phyloP scores from a whole-genome alignment of 2,797 vertebrate species.

The Pyrocephalus nanus region DNA sequence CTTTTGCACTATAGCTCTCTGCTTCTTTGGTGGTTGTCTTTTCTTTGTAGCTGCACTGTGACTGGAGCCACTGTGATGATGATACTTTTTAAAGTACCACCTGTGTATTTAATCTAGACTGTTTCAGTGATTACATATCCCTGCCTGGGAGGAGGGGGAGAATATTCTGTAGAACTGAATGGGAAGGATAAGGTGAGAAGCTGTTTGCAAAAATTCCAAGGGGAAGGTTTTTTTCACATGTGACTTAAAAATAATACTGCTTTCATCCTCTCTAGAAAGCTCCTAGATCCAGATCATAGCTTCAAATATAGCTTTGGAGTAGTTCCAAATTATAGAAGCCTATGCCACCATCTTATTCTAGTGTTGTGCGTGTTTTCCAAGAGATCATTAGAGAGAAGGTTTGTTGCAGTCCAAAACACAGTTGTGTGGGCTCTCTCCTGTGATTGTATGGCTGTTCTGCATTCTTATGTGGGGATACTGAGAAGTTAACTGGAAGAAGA shows the following conservation, averaged over 20 bases:
- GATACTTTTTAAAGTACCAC: background rate
- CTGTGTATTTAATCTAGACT: background rate
- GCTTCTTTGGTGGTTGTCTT: background rate
- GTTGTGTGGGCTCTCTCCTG: background rate
- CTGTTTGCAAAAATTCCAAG: background rate
- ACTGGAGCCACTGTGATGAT: background rate
- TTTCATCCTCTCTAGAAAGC: background rate
- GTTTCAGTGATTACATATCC: background rate
- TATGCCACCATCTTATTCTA: background rate
- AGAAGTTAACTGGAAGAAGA: background rate
- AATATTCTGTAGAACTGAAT: background rate
- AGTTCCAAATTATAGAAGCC: background rate
- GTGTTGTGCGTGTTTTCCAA: background rate
- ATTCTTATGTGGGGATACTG: background rate
- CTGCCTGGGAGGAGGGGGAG: background rate
- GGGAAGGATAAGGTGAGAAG: background rate
- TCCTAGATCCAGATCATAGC: background rate
- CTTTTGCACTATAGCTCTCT: background rate
- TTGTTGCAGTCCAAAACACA: background rate
- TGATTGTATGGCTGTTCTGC: background rate
- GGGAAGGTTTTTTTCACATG: background rate
- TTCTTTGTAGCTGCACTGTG: background rate
- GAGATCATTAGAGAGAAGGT: background rate
- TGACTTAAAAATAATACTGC: background rate
- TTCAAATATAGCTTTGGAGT: background rate